Evolutionary conservation across 2,113 vertebrate species (phyloP), one percentile per base, ranked within the genome.

Genomic region (Chaenocephalus aceratus): DNA sequence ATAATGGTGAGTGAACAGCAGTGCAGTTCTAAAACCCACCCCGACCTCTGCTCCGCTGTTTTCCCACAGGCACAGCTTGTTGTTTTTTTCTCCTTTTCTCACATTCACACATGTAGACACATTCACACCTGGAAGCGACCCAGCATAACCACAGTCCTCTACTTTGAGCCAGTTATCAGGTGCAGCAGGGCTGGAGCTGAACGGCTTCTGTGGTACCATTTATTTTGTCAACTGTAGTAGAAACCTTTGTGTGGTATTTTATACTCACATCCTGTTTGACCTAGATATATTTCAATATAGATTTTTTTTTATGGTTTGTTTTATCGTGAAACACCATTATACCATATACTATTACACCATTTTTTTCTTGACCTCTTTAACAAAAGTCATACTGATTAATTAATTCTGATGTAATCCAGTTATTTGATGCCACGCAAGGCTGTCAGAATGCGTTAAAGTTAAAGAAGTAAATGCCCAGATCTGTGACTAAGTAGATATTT

Each of bases 71-170:
- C 36, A 67, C 54, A 57, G 9, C 45, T 60, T 41, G 14, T 45
- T 72, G 10, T 48, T 67, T 78, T 44, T 53, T 15, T 10, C 64
- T 8, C 57, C 10, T 45, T n/a, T 14, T 51, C 26, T 63, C 4
- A 1, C 48, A 59, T 75, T 61, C 15, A 64, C 74, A 61, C 73
- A 18, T 72, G 26, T 53, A 68, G 71, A 12, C 66, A 48, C 53
- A 46, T 70, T 74, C 52, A 56, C 70, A 72, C 65, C 49, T 72
- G 58, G 49, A 41, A 26, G 48, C 5, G 21, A 75, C 18, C 57
- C 48, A 0, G 64, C 85, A 68, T 60, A 75, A 57, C 51, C 16
- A n/a, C 15, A 36, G 6, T 48, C 30, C 10, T 81, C 70, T 23
- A 23, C 66, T 79, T 54, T 65, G 30, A 66, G 65, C 18, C 53